Evolutionary conservation across 2,888 invertebrate species (phyloP), one percentile per base, ranked within the genome.

Genomic region (Barypeithes pellucidus): DNA sequence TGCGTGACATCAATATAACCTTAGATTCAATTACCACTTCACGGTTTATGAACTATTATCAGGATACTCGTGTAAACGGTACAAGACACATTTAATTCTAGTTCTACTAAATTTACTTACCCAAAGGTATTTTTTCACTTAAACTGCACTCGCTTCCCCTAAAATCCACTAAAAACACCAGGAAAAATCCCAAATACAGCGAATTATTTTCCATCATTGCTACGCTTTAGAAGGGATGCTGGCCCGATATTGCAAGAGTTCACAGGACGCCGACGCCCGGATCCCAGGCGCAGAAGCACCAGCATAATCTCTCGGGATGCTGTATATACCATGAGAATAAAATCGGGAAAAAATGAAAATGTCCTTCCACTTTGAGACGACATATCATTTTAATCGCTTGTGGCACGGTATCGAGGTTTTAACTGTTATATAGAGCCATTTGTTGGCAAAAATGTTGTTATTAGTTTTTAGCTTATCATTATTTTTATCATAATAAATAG

Each of bases 81-180:
- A 39, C 3, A 3, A 39, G 12, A 4, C n/a, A 3, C 20, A 18
- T 47, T 20, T 1, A 4, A 18, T 11, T 20, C 18, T 5, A 20
- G 20, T 20, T 16, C 18, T 39, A 22, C 45, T 14, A 20, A 50
- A 33, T 3, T 59, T 5, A 61, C 67, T 73, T 60, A 73, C 73
- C 73, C 16, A 73, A 52, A 18, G 73, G 73, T 33, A 75, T 72
- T 52, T 75, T 75, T 47, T 75, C 75, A 43, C 75, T 72, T n/a
- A 72, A 11, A 47, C 74, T 74, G 29, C 70, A 66, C 7, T 57
- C 29, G 24, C 45, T 22, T 4, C 12, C 45, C 5, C 57, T 36
- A 43, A 71, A 67, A 67, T 36, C 47, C 11, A 66, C 24, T n/a
- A 57, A 71, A 43, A 67, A 11, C 11, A 70, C 57, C 7, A 71